These are phyloP conservation scores for Asteroscopus sphinx DNA, from an alignment of 2,888 invertebrate genomes.

Conservation along the genomic window DNA sequence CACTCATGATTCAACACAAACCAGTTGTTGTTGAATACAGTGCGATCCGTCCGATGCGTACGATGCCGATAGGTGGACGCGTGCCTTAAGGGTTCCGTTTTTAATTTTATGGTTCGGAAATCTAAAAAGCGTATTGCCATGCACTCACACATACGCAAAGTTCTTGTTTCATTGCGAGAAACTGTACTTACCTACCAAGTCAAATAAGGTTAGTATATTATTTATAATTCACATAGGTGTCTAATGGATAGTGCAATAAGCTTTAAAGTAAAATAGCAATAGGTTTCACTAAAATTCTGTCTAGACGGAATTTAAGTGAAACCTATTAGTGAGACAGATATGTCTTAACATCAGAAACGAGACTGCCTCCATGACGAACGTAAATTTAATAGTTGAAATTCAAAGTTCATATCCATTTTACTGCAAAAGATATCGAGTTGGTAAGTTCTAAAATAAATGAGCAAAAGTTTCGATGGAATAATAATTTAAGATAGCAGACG, in stretches of 20 bases:
- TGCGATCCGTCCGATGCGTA: too few species aligned
- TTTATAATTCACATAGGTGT: conserved; percentile 1
- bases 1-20: too few species aligned
- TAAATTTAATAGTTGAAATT: conserved; percentile 49
- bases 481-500: conserved; percentile 46
- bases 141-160: too few species aligned
- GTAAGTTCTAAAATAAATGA: conserved; percentile 48
- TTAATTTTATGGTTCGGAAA: too few species aligned
- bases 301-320: conserved; percentile 30
- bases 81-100: too few species aligned
- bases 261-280: conserved; percentile 5
- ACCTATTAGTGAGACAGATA: conserved; percentile 32
- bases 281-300: conserved; percentile 8
- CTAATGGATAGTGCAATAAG: conserved; percentile 13
- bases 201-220: too few species aligned
- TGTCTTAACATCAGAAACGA: conserved; percentile 32
- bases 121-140: too few species aligned
- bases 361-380: conserved; percentile 38
- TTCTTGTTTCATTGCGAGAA: too few species aligned
- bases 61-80: too few species aligned
- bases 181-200: too few species aligned
- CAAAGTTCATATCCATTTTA: conserved; percentile 42
- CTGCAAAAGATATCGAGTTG: conserved; percentile 45
- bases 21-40: too few species aligned
- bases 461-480: conserved; percentile 40